phyloP scores from a whole-genome alignment of 2,888 invertebrate genomes.

The Hecatera dysodea region DNA sequence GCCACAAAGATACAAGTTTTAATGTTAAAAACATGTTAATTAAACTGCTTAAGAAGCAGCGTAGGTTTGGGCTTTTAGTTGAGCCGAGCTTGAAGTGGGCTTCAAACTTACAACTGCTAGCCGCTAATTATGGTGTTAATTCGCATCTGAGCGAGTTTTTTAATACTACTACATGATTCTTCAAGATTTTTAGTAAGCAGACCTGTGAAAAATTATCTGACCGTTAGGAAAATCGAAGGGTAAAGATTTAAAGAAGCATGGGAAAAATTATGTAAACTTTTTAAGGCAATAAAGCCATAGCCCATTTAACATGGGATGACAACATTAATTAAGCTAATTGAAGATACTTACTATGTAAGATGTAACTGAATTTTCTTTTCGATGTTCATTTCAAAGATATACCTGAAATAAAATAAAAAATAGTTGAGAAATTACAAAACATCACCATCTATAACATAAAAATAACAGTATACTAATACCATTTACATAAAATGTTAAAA shows the following conservation, averaged over 20 bases:
- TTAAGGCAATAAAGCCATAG: too few species aligned
- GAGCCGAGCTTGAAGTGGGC: constrained; percentile 5
- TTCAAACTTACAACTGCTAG: constrained; percentile 20
- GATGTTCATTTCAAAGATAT: constrained; percentile 49
- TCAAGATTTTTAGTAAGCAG: too few species aligned
- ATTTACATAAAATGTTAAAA: constrained; percentile 14
- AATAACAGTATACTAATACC: constrained; percentile 3
- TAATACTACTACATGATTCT: too few species aligned
- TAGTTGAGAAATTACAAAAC: neutral
- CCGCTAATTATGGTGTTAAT: constrained; percentile 21
- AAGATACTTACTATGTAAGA: constrained; percentile 56
- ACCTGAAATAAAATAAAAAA: constrained; percentile 50
- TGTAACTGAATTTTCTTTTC: constrained; percentile 25
- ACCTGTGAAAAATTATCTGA: too few species aligned
- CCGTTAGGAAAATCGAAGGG: too few species aligned
- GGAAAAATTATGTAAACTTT: too few species aligned
- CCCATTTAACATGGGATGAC: too few species aligned
- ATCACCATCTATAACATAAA: constrained; percentile 9
- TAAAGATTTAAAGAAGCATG: too few species aligned
- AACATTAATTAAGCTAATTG: neutral
- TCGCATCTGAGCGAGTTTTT: constrained; percentile 6
- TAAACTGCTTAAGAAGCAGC: neutral
- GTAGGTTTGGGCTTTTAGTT: constrained; percentile 4
- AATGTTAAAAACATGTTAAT: constrained; percentile 15
- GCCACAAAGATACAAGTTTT: constrained; percentile 1